Evolutionary conservation across 2,888 invertebrate species (phyloP), one percentile per base, ranked within the genome.

Genomic region (Cheilosia variabilis): DNA sequence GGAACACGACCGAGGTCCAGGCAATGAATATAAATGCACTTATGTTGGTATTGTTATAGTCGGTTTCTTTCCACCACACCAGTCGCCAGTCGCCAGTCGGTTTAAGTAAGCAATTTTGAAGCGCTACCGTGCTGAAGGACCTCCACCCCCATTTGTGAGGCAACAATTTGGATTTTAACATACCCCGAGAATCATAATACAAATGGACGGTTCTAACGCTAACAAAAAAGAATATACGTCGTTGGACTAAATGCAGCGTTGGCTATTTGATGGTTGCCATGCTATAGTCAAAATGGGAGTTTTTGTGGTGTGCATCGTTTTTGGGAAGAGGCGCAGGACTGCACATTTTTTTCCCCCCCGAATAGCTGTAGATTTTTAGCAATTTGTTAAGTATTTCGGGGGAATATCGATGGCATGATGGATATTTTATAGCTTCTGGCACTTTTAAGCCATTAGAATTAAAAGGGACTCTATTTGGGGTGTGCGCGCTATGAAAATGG

Each of bases 11-110:
- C 19, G 13, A 15, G 15, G 78, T 47, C n/a, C 75, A 55, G 63
- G 79, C 84, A 80, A 84, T 84, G 84, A 84, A 84, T 84, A 80
- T 75, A 69, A 76, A 84, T 80, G 80, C 75, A 79, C 80, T 80
- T 75, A 65, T 41, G 27, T 19, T 58, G 62, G 60, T 52, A 15
- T 75, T 71, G 75, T 79, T 75, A 31, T 31, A 65, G 83, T 65
- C 27, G 55, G 31, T 57, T 55, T 31, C 60, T 60, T 66, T 58
- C 45, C 41, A 43, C 47, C 17, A 5, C 41, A 31, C 53, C 47
- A 43, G 27, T 9, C 62, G 37, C 27, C 47, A 43, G 27, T 9
- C 62, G 37, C 27, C 24, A 53, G 66, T 81, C 65, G 55, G 72
- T 31, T 43, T 50, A 52, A 78, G 83, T 79, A 83, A 83, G 79